phyloP scores from a whole-genome alignment of 2,888 invertebrate genomes.

The Napeogenes inachia region DNA sequence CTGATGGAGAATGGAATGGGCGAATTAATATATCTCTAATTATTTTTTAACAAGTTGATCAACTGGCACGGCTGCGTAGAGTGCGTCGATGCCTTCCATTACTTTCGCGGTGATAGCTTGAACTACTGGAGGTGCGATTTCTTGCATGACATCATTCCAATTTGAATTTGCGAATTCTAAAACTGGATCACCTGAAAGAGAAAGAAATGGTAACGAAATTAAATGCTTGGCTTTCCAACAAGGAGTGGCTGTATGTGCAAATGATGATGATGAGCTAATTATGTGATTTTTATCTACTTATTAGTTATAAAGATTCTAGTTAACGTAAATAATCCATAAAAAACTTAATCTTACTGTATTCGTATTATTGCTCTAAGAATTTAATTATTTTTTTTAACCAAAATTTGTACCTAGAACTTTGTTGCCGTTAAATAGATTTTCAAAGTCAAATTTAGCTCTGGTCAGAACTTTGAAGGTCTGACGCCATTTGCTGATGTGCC shows the following conservation, averaged over 20 bases:
- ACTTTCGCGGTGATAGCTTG: slow-evolving; percentile 48
- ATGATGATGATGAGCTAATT: too few relatives aligned
- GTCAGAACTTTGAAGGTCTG: slow-evolving; percentile 52
- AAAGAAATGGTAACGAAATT: slow-evolving; percentile 4
- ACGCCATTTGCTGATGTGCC: slow-evolving; percentile 54
- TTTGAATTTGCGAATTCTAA: slow-evolving; percentile 52
- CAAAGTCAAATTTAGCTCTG: slow-evolving; percentile 51
- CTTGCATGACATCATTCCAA: slow-evolving; percentile 63
- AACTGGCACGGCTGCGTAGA: slow-evolving; percentile 55
- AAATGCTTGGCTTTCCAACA: too few relatives aligned
- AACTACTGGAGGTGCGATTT: slow-evolving; percentile 60
- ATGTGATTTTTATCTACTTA: too few relatives aligned
- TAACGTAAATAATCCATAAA: too few relatives aligned
- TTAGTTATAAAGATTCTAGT: too few relatives aligned
- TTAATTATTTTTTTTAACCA: not conserved
- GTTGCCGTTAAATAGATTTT: slow-evolving; percentile 67
- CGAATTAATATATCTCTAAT: not conserved
- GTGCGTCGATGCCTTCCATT: slow-evolving; percentile 43
- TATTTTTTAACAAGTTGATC: slow-evolving; percentile 24
- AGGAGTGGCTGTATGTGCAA: too few relatives aligned
- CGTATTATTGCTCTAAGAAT: too few relatives aligned
- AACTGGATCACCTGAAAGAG: slow-evolving; percentile 54
- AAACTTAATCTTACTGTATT: too few relatives aligned
- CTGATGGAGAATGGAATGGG: too few relatives aligned
- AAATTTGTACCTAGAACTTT: slow-evolving; percentile 47